Base-by-base conservation (phyloP, 2,888 invertebrate genomes). In the Andrena marginata region DNA sequence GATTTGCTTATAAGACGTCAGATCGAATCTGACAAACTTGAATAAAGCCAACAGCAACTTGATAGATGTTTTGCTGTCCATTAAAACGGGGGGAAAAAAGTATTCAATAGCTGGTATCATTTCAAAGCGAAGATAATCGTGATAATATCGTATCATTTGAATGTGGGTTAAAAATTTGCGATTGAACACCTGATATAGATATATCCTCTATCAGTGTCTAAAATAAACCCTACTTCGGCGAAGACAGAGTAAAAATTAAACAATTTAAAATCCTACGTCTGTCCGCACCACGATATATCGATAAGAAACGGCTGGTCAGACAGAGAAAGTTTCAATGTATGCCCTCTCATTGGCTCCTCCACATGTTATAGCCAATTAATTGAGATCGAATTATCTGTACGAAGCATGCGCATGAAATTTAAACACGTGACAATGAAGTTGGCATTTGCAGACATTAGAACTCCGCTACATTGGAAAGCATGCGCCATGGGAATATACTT, bases 401-500 rank as follows among this genome's bases (percentile, higher is more conserved):
- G 23, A 65, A 42, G 33, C n/a, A 42, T 35, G 29, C 23, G 10
- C 31, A 35, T 26, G 20, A 64, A 16, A 56, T 23, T 7, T 33
- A 29, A 51, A 49, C 35, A 35, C 67, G 48, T 51, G 51, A 63
- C 59, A 31, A 71, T 26, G 54, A 62, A 54, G 69, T 73, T 69
- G 81, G 70, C 73, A 82, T 79, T 85, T 93, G 93, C 92, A 93
- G 91, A 92, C 92, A 90, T 90, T 90, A 90, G 90, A 91, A 91
- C 91, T 90, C 92, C 89, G 92, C 87, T 68, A 73, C 80, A 56
- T 82, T 76, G 74, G 86, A 89, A 80, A 82, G 84, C 89, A 90
- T 90, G 87, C 89, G 89, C 54, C 67, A 74, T 42, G 82, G 82
- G 73, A 74, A 84, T 78, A 83, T 78, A 83, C 20, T 78, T 51